Evolutionary conservation across 2,888 invertebrate genomes (phyloP).

Genomic region (Tinea pellionella): DNA sequence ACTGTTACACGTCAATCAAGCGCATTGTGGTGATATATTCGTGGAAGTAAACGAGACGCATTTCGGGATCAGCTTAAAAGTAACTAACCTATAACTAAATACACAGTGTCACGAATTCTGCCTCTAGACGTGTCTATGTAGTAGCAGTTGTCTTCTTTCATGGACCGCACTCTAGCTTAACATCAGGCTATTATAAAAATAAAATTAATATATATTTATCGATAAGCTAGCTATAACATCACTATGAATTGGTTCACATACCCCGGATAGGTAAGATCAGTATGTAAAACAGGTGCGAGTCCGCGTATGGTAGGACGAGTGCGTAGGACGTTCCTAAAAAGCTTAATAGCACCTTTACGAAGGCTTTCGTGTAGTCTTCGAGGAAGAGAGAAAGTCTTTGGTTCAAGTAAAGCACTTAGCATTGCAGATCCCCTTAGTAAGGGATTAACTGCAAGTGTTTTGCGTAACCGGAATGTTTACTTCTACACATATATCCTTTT

Average conservation of each 20-base stretch:
- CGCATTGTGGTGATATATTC: neutral
- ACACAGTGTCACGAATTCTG: no score
- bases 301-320: constrained; percentile 14
- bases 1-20: neutral
- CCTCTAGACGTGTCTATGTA: no score
- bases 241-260: constrained; percentile 54
- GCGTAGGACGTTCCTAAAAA: constrained; percentile 19
- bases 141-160: no score
- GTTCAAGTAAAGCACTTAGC: neutral
- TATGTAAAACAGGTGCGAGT: constrained; percentile 58
- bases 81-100: no score
- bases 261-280: constrained; percentile 46
- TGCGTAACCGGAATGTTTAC: neutral
- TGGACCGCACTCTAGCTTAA: no score
- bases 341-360: constrained; percentile 38
- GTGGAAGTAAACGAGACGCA: no score
- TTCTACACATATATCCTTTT: neutral
- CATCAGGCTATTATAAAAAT: no score
- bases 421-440: neutral
- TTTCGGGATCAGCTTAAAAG: no score
- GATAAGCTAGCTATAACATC: constrained; percentile 33
- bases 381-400: constrained; percentile 42
- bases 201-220: no score
- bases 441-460: neutral
- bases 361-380: neutral